phyloP scores from a whole-genome alignment of 2,797 vertebrate genomes.

The Intellagama lesueurii region DNA sequence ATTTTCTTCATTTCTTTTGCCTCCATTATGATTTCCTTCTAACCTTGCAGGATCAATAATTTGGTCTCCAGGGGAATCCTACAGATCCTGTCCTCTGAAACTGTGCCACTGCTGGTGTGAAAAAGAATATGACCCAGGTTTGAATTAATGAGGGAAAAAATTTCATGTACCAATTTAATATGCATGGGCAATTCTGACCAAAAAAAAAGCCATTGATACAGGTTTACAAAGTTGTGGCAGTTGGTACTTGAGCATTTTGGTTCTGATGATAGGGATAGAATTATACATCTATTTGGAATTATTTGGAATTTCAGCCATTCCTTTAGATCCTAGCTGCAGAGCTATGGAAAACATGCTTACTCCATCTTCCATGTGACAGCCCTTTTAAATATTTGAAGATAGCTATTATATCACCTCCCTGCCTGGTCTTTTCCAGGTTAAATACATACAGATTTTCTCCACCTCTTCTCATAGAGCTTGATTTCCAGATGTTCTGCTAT shows the following conservation, averaged over 20 bases:
- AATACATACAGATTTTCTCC: too few species aligned
- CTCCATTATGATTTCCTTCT: neutral
- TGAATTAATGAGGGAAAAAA: neutral
- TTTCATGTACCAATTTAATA: neutral
- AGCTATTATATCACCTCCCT: too few species aligned
- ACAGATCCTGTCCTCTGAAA: neutral
- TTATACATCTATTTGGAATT: too few species aligned
- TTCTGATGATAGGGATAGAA: too few species aligned
- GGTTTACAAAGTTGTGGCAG: neutral
- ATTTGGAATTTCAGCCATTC: too few species aligned
- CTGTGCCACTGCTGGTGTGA: neutral
- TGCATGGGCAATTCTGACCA: neutral
- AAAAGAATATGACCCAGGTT: neutral
- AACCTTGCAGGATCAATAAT: neutral
- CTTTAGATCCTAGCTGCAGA: too few species aligned
- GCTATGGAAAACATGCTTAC: too few species aligned
- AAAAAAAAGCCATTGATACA: neutral
- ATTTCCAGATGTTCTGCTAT: too few species aligned
- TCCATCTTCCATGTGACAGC: too few species aligned
- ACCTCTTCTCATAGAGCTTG: too few species aligned
- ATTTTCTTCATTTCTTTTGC: neutral
- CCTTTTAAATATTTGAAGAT: too few species aligned
- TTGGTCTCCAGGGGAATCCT: neutral
- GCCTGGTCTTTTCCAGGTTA: too few species aligned
- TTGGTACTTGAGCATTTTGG: neutral